These are phyloP conservation scores for Peromyscus californicus DNA, from an alignment of 2,113 vertebrate genomes.

Conservation along the genomic window DNA sequence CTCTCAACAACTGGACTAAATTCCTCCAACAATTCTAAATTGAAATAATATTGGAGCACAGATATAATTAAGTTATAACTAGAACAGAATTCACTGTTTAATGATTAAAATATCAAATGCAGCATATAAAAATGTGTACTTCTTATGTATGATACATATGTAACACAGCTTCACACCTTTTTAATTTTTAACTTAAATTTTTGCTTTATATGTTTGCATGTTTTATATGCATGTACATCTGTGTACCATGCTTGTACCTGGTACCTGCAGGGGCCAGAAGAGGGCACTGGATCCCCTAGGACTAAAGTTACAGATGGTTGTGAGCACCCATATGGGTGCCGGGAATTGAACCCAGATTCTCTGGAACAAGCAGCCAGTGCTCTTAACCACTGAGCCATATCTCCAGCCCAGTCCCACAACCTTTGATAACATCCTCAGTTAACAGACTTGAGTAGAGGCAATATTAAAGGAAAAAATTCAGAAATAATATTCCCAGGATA, in stretches of 20 bases:
- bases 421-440: neutral
- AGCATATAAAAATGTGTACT: neutral
- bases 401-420: neutral
- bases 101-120: conserved; percentile 30
- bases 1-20: conserved; percentile 93
- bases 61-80: conserved; percentile 24
- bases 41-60: conserved; percentile 60
- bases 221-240: neutral
- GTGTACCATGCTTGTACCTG: neutral
- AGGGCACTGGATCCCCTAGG: neutral
- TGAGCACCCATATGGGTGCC: neutral
- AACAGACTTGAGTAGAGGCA: neutral
- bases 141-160: neutral
- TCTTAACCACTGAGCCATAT: neutral
- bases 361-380: neutral
- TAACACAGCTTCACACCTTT: neutral
- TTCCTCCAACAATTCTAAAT: conserved; percentile 92
- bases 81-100: neutral
- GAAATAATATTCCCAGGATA: conserved; percentile 40
- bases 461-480: neutral
- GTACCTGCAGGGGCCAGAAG: neutral
- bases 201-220: neutral
- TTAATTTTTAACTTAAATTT: neutral
- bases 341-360: neutral
- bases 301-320: neutral